Percentiles rank a stretch among this genome's conserved stretches.
Conservation (phyloP, 2,797 vertebrate species). For the Buceros bicornis region DNA sequence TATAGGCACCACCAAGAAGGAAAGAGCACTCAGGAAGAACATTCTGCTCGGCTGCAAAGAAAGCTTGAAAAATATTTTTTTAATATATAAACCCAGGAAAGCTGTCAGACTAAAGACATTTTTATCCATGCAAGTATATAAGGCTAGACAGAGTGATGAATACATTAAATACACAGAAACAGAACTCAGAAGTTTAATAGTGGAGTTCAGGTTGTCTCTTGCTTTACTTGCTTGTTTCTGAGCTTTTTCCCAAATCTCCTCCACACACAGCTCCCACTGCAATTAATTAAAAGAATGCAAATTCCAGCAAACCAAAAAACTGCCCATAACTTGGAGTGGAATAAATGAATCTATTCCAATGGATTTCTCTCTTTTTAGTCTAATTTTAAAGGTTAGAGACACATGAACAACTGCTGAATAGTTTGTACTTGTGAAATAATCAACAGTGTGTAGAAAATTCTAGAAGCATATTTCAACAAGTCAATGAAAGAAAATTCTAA, state of each 20-base stretch:
- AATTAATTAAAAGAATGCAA: conserved; percentile 59
- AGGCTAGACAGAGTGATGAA: not conserved
- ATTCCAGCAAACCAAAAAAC: not conserved
- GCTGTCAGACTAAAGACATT: not conserved
- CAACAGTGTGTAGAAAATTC: not conserved
- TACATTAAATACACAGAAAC: not conserved
- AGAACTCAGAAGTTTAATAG: not conserved
- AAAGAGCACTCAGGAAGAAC: not conserved
- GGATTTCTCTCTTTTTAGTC: not conserved
- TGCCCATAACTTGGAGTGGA: not conserved
- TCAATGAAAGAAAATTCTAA: not conserved
- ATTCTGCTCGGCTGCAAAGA: not conserved
- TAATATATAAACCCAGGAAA: not conserved
- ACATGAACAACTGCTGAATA: not conserved
- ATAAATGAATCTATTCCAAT: not conserved
- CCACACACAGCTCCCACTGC: conserved; percentile 8
- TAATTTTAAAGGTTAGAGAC: not conserved
- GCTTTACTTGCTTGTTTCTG: conserved; percentile 22
- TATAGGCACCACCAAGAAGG: not conserved
- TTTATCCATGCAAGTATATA: not conserved
- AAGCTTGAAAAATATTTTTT: not conserved
- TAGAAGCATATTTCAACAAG: not conserved
- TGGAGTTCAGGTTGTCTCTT: not conserved
- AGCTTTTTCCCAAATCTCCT: not conserved
- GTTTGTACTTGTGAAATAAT: not conserved